Evolutionary conservation across 2,797 vertebrate genomes (phyloP), one percentile per base, ranked within the genome.

Genomic region (Gobio occitaniae): DNA sequence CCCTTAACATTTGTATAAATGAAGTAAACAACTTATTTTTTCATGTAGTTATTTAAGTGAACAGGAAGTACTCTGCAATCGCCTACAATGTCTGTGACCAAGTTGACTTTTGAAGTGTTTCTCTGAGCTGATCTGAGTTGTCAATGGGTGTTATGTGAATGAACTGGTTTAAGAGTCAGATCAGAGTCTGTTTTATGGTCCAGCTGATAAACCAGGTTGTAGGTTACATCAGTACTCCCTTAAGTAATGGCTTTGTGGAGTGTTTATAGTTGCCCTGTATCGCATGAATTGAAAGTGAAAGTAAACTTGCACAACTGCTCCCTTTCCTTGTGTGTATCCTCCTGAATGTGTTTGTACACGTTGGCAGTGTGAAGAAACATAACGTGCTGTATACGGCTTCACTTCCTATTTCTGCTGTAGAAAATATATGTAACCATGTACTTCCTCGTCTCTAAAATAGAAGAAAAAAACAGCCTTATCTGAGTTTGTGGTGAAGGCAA

Each of bases 401-500:
- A 63, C 54, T 82, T 82, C 80, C 80, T 74, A 6, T 81, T 69
- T 70, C 52, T 47, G 47, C 32, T 38, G 44, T 15, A 25, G 25
- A 74, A 72, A 15, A 32, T 48, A 0, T 1, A 19, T 59, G 19
- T 48, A 16, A 4, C 54, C 41, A 6, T 21, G 15, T 8, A 41
- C 68, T 70, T 70, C 32, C 15, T 56, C 44, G 25, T 80, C 2
- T 61, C 25, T 48, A 8, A 61, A 47, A 54, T 11, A 63, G 54
- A 70, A 79, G 16, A 76, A 13, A 75, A 50, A 50, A 77, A 50
- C 17, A 56, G 4, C 36, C 17, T 85, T 75, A 13, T 78, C 15
- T 71, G 54, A 77, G 75, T 65, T 81, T 84, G 88, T 82, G 86
- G 86, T 84, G 50, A 86, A 81, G 48, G 21, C 71, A 63, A 36